A percentile compares a stretch with the other conserved stretches of the same genome.
These are phyloP conservation scores for Scomberomorus guttatus DNA, from an alignment of 2,797 vertebrate species.

Conservation along the genomic window DNA sequence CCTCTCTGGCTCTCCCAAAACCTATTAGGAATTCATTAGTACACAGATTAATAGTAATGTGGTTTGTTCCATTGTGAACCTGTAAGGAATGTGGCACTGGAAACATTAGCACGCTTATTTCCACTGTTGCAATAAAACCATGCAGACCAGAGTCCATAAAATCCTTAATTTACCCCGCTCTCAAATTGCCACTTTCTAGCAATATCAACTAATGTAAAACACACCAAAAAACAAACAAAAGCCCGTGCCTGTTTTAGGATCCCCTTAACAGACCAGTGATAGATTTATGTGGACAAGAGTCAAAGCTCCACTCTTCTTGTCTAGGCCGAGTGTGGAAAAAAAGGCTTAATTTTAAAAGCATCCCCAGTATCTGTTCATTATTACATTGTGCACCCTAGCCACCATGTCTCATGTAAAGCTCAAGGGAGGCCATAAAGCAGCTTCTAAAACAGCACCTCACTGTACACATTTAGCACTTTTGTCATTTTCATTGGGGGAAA, in stretches of 20 bases:
- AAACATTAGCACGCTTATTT: slow-evolving; percentile 66
- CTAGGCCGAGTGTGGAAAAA: slow-evolving; percentile 38
- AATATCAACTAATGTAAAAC: slow-evolving; percentile 48
- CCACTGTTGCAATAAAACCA: slow-evolving; percentile 70
- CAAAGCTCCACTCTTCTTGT: slow-evolving; percentile 64
- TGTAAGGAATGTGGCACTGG: slow-evolving; percentile 49
- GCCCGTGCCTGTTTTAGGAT: slow-evolving; percentile 57
- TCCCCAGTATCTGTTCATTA: slow-evolving; percentile 63
- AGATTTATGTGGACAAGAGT: slow-evolving; percentile 71
- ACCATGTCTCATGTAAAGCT: slow-evolving; percentile 62
- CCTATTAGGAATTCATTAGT: slow-evolving; percentile 65
- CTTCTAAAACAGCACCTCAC: slow-evolving; percentile 71
- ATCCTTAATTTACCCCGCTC: slow-evolving; percentile 38
- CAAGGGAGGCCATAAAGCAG: slow-evolving; percentile 67
- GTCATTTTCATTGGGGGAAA: slow-evolving; percentile 75
- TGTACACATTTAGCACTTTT: slow-evolving; percentile 71
- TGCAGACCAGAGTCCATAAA: slow-evolving; percentile 63
- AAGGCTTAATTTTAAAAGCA: slow-evolving; percentile 29
- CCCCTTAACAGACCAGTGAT: slow-evolving; percentile 65
- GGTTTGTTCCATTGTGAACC: slow-evolving; percentile 51
- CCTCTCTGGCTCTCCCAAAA: slow-evolving; percentile 46
- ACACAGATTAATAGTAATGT: slow-evolving; percentile 66
- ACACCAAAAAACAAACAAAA: slow-evolving; percentile 52
- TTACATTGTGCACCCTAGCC: slow-evolving; percentile 56
- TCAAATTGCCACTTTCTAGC: slow-evolving; percentile 47